Conservation (phyloP, 2,797 vertebrate genomes). For the Sebastes variabilis region DNA sequence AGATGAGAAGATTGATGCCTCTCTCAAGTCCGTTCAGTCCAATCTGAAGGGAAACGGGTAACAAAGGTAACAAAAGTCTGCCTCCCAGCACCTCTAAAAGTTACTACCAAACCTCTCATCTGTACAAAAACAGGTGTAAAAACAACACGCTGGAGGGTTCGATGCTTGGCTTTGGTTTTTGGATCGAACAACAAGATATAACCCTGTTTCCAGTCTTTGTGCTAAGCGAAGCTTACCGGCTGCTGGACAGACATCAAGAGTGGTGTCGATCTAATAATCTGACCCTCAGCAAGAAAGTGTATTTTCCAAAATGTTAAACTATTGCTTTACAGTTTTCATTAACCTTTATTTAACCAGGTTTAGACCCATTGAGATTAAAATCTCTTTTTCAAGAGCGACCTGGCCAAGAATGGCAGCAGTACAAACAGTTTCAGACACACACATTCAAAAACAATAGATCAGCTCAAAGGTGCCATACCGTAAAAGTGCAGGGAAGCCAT, state of each 20-base stretch:
- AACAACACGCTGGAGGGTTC: neutral
- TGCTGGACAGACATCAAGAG: neutral
- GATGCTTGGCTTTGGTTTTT: neutral
- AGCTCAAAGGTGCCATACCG: no score
- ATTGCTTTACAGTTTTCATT: neutral
- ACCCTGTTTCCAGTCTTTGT: neutral
- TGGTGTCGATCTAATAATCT: neutral
- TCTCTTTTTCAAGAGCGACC: no score
- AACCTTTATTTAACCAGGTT: no score
- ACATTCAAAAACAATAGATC: no score
- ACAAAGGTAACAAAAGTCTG: neutral
- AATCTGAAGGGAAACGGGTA: no score
- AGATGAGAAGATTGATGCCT: neutral
- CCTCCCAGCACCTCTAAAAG: neutral
- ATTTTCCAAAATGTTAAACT: neutral
- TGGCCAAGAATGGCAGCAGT: no score
- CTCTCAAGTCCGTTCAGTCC: no score
- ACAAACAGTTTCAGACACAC: no score
- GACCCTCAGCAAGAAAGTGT: neutral
- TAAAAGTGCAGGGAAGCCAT: no score
- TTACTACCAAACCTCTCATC: neutral
- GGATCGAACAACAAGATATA: neutral
- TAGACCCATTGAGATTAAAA: no score
- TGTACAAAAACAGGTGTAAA: neutral
- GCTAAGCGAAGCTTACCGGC: neutral